Evolutionary conservation across 2,888 invertebrate species (phyloP).

Genomic region (Andrena fulva): DNA sequence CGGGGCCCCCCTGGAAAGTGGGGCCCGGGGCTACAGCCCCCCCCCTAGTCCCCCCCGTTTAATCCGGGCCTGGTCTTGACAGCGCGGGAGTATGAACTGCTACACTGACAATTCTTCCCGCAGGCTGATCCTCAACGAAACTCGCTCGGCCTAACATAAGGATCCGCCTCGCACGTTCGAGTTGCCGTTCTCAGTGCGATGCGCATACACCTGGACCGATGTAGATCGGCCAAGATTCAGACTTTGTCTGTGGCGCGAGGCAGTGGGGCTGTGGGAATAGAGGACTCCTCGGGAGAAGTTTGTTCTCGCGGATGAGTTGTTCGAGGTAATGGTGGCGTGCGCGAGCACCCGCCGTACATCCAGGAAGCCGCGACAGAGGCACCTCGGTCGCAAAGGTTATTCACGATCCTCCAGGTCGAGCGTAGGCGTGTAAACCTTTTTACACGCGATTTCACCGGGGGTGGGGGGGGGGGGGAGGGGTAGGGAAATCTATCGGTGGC

Average conservation of each 20-base stretch:
- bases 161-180: conserved; percentile 1
- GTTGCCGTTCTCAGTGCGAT: conserved; percentile 33
- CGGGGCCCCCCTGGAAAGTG: too few relatives aligned
- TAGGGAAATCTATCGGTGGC: conserved; percentile 36
- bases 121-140: not conserved
- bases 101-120: too few relatives aligned
- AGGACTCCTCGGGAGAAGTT: conserved; percentile 57
- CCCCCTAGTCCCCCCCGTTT: too few relatives aligned
- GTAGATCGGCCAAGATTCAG: conserved; percentile 70
- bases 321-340: conserved; percentile 72
- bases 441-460: conserved; percentile 32
- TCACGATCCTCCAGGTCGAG: not conserved
- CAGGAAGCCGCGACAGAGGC: conserved; percentile 39
- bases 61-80: too few relatives aligned
- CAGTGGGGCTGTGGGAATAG: conserved; percentile 58
- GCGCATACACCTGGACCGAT: conserved; percentile 33
- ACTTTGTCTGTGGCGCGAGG: conserved; percentile 73
- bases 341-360: conserved; percentile 65
- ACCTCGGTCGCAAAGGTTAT: conserved; percentile 29
- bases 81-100: too few relatives aligned
- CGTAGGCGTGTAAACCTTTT: conserved; percentile 20
- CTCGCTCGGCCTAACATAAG: not conserved
- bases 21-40: too few relatives aligned
- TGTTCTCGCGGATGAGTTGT: conserved; percentile 66
- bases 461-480: not conserved